Evolutionary conservation across 2,888 invertebrate species (phyloP).

Genomic region (Gari tellinella): DNA sequence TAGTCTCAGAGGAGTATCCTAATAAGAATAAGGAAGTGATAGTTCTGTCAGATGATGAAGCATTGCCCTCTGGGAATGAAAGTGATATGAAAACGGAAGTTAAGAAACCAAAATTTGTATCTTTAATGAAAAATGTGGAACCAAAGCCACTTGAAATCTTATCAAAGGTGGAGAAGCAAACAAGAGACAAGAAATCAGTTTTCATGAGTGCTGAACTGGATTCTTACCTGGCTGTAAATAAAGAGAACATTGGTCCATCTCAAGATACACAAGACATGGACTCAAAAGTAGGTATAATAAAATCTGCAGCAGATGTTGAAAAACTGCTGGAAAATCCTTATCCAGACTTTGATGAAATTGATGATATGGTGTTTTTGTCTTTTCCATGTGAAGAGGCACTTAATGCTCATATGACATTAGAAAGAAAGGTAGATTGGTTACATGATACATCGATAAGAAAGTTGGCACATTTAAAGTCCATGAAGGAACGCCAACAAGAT

Average conservation of each 20-base stretch:
- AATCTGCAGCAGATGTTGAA: neutral
- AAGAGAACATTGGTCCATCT: constrained; percentile 22
- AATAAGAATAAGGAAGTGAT: constrained; percentile 12
- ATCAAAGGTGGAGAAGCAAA: constrained; percentile 55
- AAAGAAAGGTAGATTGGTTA: constrained; percentile 63
- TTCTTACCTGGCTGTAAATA: constrained; percentile 59
- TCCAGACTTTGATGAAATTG: constrained; percentile 80
- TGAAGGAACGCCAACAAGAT: constrained; percentile 54
- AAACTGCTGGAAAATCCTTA: constrained; percentile 26
- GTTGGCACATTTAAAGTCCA: constrained; percentile 46
- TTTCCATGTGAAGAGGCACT: constrained; percentile 74
- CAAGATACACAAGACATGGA: constrained; percentile 2
- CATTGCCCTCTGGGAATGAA: constrained; percentile 33
- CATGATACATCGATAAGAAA: constrained; percentile 39
- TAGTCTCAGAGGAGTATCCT: constrained; percentile 25
- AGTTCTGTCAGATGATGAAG: constrained; percentile 44
- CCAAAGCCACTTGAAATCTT: constrained; percentile 68
- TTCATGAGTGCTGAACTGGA: constrained; percentile 72
- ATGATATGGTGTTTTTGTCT: constrained; percentile 77
- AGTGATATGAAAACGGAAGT: constrained; percentile 1
- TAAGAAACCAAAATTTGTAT: constrained; percentile 31
- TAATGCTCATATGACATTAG: constrained; percentile 74
- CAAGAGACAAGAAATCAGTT: constrained; percentile 61
- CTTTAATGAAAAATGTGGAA: constrained; percentile 59
- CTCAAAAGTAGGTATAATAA: constrained; percentile 2